phyloP scores from a whole-genome alignment of 2,888 invertebrate genomes.

The Tinea trinotella region DNA sequence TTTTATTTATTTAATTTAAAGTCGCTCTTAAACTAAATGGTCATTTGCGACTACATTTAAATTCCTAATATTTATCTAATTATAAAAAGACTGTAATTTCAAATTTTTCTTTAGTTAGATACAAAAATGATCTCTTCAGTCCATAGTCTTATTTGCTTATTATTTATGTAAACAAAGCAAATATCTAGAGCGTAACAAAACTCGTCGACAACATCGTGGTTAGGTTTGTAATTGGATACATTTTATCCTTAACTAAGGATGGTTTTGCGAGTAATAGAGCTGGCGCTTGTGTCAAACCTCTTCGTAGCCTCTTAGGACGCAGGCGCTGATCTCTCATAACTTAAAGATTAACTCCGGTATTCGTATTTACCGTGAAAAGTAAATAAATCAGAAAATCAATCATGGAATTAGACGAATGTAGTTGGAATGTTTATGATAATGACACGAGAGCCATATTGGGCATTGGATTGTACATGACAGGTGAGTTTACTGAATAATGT shows the following conservation, averaged over 20 bases:
- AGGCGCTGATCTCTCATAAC: neutral
- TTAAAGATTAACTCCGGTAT: neutral
- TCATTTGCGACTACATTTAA: no score
- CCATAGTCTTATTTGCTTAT: no score
- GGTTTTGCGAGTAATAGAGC: neutral
- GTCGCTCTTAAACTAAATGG: no score
- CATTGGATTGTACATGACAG: slow-evolving; percentile 20
- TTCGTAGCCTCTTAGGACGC: neutral
- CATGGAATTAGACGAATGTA: slow-evolving; percentile 12
- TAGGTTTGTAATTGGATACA: neutral
- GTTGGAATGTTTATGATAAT: slow-evolving; percentile 21
- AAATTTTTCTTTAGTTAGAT: no score
- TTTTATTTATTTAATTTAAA: neutral
- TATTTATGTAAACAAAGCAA: neutral
- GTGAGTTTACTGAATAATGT: slow-evolving; percentile 17
- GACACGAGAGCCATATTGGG: slow-evolving; percentile 17
- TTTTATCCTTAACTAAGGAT: neutral
- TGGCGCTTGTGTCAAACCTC: neutral
- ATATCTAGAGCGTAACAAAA: slow-evolving; percentile 14
- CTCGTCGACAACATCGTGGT: slow-evolving; percentile 8
- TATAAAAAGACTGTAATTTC: no score
- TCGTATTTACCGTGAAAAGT: neutral
- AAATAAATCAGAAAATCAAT: no score
- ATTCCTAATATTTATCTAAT: no score
- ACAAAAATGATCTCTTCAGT: no score